Base-by-base conservation (phyloP, 2,113 vertebrate species). In the Anarrhichthys ocellatus region DNA sequence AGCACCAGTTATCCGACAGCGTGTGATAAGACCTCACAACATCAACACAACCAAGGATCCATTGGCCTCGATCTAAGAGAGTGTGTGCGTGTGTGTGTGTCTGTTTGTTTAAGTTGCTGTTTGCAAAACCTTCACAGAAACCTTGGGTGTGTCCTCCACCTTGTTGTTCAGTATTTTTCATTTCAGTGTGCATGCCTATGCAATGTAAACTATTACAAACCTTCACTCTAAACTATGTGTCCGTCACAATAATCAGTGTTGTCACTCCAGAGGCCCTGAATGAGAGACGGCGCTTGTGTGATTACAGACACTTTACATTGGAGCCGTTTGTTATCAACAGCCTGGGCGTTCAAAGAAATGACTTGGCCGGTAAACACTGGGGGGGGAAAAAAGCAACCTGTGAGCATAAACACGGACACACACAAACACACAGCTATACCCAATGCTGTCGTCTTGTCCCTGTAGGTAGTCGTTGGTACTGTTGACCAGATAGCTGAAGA, bases 401-500 rank as follows among this genome's bases (percentile, higher is more conserved):
- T 10, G 18, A 7, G 15, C 46, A 68, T 17, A n/a, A 22, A 17
- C 56, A 32, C 44, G 52, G 38, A 42, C 42, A 52, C 7, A 64
- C 22, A 78, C 61, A 69, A 9, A 68, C 18, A 69, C 7, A 78
- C 20, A 44, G 32, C 70, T 93, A 82, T 95, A 99, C 97, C 97
- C 96, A 58, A 81, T 78, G 87, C 68, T 90, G 8, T 97, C 96
- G 3, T 97, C 96, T 56, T 94, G 96, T 83, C 95, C 92, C 80
- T 97, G 96, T 65, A 99, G 96, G 91, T 94, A 96, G 59, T 90
- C 92, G 67, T 99, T 99, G 88, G 96, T 91, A n/a, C 91, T 89
- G 85, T 98, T 97, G 87, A 98, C 95, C 89, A 99, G 86, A 91
- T 97, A 96, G 92, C 96, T 96, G 89, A 99, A 99, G 79, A 99